phyloP scores from a whole-genome alignment of 2,113 vertebrate genomes.

The Vidua chalybeata region DNA sequence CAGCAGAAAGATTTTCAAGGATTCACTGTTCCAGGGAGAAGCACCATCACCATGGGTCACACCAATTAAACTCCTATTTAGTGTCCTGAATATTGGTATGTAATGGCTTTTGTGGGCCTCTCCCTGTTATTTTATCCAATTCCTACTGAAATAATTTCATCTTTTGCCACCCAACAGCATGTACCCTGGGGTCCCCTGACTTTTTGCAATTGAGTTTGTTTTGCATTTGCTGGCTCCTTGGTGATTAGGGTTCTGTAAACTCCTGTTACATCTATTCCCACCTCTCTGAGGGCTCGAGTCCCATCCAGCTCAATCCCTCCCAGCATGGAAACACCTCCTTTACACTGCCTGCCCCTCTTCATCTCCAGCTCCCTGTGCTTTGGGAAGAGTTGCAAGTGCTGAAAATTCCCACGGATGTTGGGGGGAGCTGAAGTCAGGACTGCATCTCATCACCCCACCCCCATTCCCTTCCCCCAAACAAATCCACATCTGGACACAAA shows the following conservation, averaged over 20 bases:
- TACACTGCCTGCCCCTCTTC: neutral
- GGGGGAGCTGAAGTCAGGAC: neutral
- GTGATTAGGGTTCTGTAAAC: neutral
- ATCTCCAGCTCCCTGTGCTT: neutral
- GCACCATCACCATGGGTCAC: neutral
- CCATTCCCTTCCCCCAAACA: neutral
- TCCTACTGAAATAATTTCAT: neutral
- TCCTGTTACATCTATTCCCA: neutral
- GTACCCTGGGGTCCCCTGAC: neutral
- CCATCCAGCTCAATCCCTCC: neutral
- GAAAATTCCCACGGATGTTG: neutral
- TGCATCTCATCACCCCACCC: neutral
- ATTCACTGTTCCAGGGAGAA: neutral
- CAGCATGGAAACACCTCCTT: neutral
- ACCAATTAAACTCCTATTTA: neutral
- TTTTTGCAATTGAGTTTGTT: neutral
- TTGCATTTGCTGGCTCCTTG: neutral
- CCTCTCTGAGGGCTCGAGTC: neutral
- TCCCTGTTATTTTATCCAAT: neutral
- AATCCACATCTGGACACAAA: constrained; percentile 23
- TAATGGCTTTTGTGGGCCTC: neutral
- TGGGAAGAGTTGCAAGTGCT: neutral
- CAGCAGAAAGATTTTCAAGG: neutral
- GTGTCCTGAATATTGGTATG: neutral
- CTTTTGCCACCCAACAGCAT: neutral